Percentiles rank a stretch among this genome's conserved stretches.
phyloP scores from a whole-genome alignment of 2,113 vertebrate genomes.

The Thermophis baileyi region DNA sequence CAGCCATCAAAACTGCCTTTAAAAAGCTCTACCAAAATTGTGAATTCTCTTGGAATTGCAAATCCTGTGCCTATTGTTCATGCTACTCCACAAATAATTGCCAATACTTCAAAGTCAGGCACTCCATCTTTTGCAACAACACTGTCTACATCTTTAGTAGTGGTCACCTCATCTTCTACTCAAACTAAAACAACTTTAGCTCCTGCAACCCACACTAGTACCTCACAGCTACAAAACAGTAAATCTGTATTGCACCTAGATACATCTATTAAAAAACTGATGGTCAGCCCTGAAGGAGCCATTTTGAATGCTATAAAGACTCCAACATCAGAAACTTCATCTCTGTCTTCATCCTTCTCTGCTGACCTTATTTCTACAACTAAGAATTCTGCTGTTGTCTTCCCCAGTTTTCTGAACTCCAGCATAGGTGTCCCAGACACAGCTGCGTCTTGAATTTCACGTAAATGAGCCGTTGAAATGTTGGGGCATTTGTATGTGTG shows the following conservation, averaged over 20 bases:
- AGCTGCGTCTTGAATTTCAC: slow-evolving; percentile 72
- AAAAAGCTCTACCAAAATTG: slow-evolving; percentile 74
- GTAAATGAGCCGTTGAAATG: slow-evolving; percentile 63
- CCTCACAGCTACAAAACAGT: slow-evolving; percentile 61
- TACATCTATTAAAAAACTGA: slow-evolving; percentile 77
- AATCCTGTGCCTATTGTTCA: slow-evolving; percentile 75
- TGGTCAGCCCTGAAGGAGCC: slow-evolving; percentile 87
- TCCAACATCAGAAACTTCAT: slow-evolving; percentile 64
- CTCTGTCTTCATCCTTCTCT: slow-evolving; percentile 66
- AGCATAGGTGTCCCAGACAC: slow-evolving; percentile 69
- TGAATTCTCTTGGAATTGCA: slow-evolving; percentile 72
- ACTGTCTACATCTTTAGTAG: slow-evolving; percentile 60
- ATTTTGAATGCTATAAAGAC: slow-evolving; percentile 82
- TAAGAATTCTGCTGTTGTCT: slow-evolving; percentile 64
- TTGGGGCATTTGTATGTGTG: slow-evolving; percentile 66
- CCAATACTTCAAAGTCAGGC: slow-evolving; percentile 63
- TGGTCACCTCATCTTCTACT: slow-evolving; percentile 57
- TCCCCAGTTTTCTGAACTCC: slow-evolving; percentile 68
- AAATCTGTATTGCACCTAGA: slow-evolving; percentile 69
- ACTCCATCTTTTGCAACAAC: slow-evolving; percentile 53
- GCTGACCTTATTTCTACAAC: slow-evolving; percentile 68
- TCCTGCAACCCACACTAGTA: slow-evolving; percentile 55
- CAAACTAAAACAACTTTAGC: slow-evolving; percentile 61
- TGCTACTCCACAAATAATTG: slow-evolving; percentile 71
- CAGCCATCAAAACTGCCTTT: slow-evolving; percentile 62